Conservation (phyloP, 2,888 invertebrate genomes). For the Rhingia rostrata region DNA sequence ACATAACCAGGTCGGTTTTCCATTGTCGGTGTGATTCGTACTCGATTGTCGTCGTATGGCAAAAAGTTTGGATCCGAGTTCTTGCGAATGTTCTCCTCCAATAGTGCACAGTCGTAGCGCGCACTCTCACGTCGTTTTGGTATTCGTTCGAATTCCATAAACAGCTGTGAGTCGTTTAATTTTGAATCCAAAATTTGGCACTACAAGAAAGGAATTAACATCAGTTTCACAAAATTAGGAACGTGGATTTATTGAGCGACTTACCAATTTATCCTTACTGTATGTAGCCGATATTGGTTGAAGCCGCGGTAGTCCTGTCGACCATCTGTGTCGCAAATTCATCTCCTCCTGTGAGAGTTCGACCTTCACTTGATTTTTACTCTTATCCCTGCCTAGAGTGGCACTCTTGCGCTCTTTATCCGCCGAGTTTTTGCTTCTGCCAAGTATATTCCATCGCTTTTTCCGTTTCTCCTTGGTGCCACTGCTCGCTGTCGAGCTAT, state of each 20-base stretch:
- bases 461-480: conserved; percentile 86
- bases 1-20: conserved; percentile 94
- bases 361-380: conserved; percentile 82
- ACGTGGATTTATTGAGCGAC: conserved; percentile 75
- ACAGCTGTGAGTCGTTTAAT: conserved; percentile 89
- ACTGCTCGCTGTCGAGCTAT: conserved; percentile 80
- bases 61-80: conserved; percentile 86
- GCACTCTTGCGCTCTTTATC: conserved; percentile 86
- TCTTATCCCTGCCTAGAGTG: conserved; percentile 87
- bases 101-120: conserved; percentile 88
- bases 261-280: conserved; percentile 91
- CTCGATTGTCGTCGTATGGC: conserved; percentile 94
- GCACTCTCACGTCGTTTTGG: conserved; percentile 88
- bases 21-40: conserved; percentile 91
- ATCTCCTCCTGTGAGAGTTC: conserved; percentile 82
- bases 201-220: conserved; percentile 80
- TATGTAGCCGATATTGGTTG: conserved; percentile 90
- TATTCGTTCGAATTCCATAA: conserved; percentile 93
- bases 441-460: conserved; percentile 88
- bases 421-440: conserved; percentile 85
- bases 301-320: conserved; percentile 87
- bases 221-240: not conserved
- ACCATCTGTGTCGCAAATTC: conserved; percentile 87
- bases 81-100: conserved; percentile 87
- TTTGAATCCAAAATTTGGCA: conserved; percentile 87